Conservation (phyloP, 1,140 invertebrate species). For the Rhynchophorus ferrugineus region DNA sequence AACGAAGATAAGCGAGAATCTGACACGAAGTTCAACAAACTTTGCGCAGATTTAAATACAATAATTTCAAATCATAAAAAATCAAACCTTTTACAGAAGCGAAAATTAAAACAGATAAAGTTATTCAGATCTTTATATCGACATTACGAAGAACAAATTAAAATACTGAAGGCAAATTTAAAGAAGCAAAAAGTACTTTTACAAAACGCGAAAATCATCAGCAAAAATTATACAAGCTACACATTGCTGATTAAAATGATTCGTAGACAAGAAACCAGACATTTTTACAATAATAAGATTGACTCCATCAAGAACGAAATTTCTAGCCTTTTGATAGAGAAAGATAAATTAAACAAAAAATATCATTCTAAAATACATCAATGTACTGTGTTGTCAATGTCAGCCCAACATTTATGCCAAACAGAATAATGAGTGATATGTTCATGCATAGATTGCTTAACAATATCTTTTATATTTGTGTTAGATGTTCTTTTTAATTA, state of each 20-base stretch:
- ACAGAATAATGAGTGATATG: conserved; percentile 9
- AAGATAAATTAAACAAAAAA: neutral
- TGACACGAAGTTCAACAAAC: neutral
- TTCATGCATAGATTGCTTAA: too few relatives aligned
- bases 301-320: neutral
- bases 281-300: neutral
- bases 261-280: neutral
- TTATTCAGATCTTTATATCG: neutral
- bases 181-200: neutral
- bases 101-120: neutral
- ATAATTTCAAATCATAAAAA: neutral
- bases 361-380: conserved; percentile 8
- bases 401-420: conserved; percentile 8
- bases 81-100: neutral
- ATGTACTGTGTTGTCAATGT: conserved; percentile 11
- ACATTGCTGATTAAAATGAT: neutral
- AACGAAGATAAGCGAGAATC: neutral
- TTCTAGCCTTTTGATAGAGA: neutral
- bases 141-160: neutral
- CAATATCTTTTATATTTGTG: too few relatives aligned
- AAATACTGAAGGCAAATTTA: neutral
- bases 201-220: neutral
- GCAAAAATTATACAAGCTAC: neutral
- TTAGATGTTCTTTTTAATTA: too few relatives aligned
- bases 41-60: neutral